These are phyloP conservation scores for Meda fulgida DNA, from an alignment of 2,797 vertebrate species.

Conservation along the genomic window DNA sequence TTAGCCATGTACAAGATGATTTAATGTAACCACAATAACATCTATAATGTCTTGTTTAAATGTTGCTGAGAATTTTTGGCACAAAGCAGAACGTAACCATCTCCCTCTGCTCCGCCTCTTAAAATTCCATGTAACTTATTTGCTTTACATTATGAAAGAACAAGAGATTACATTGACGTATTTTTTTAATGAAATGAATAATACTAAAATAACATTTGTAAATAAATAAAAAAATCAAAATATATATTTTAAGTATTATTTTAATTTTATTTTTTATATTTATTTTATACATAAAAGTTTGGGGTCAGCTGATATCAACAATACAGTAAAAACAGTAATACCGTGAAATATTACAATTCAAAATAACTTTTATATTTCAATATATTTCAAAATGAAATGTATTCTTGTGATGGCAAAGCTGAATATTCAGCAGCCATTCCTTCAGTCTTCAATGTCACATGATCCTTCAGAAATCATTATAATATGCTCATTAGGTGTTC, in stretches of 20 bases:
- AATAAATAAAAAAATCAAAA: too few species aligned
- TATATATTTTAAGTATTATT: too few species aligned
- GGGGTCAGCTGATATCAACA: background rate
- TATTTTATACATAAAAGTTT: background rate
- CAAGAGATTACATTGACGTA: background rate
- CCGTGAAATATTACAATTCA: background rate
- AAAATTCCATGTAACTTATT: background rate
- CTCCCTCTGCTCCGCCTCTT: background rate
- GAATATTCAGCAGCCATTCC: background rate
- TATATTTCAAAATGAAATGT: background rate
- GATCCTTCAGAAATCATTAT: background rate
- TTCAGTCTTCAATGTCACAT: background rate
- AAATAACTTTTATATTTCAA: background rate
- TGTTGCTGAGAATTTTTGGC: constrained; percentile 17
- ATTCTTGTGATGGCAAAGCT: background rate
- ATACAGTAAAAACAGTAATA: background rate
- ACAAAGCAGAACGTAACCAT: background rate
- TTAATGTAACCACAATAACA: constrained; percentile 42
- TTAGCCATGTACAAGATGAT: constrained; percentile 32
- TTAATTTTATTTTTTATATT: too few species aligned
- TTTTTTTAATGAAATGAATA: background rate
- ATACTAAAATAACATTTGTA: background rate
- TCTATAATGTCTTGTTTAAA: constrained; percentile 38
- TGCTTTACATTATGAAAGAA: constrained; percentile 11
- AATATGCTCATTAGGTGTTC: background rate